These are phyloP conservation scores for Onthophagus taurus DNA, from an alignment of 1,140 invertebrate species.

Conservation along the genomic window DNA sequence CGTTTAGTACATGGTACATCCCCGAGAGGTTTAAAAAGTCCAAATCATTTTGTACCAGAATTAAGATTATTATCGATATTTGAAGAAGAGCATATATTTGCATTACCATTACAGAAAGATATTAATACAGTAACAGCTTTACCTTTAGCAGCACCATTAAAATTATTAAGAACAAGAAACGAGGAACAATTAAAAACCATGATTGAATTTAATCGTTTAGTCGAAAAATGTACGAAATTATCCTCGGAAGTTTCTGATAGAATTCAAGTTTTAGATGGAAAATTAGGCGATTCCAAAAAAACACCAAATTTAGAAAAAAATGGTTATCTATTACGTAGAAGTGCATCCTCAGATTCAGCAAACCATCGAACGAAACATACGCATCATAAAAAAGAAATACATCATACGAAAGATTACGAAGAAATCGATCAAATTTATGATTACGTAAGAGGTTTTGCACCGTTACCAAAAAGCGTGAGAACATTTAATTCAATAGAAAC, in stretches of 20 bases:
- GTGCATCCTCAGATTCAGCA: slow-evolving; percentile 62
- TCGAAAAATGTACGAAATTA: slow-evolving; percentile 68
- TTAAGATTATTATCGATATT: slow-evolving; percentile 74
- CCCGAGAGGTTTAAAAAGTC: slow-evolving; percentile 67
- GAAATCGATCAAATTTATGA: slow-evolving; percentile 96
- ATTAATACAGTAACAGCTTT: slow-evolving; percentile 66
- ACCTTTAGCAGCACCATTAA: slow-evolving; percentile 75
- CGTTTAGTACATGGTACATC: slow-evolving; percentile 79
- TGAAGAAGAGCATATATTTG: slow-evolving; percentile 78
- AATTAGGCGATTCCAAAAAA: slow-evolving; percentile 55
- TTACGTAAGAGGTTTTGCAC: slow-evolving; percentile 85
- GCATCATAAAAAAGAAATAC: slow-evolving; percentile 41
- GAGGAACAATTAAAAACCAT: slow-evolving; percentile 68
- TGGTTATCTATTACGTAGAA: slow-evolving; percentile 56
- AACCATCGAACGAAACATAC: slow-evolving; percentile 42
- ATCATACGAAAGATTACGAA: slow-evolving; percentile 76
- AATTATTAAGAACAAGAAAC: slow-evolving; percentile 75
- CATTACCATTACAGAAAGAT: slow-evolving; percentile 72
- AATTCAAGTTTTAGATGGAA: slow-evolving; percentile 68
- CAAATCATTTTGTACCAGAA: slow-evolving; percentile 72
- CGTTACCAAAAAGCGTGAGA: slow-evolving; percentile 71
- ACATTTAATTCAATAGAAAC: slow-evolving; percentile 52
- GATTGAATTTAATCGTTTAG: slow-evolving; percentile 69
- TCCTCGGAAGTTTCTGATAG: slow-evolving; percentile 76
- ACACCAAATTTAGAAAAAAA: slow-evolving; percentile 43